Conservation (phyloP, 2,888 invertebrate genomes). For the Falcaria lacertinaria region DNA sequence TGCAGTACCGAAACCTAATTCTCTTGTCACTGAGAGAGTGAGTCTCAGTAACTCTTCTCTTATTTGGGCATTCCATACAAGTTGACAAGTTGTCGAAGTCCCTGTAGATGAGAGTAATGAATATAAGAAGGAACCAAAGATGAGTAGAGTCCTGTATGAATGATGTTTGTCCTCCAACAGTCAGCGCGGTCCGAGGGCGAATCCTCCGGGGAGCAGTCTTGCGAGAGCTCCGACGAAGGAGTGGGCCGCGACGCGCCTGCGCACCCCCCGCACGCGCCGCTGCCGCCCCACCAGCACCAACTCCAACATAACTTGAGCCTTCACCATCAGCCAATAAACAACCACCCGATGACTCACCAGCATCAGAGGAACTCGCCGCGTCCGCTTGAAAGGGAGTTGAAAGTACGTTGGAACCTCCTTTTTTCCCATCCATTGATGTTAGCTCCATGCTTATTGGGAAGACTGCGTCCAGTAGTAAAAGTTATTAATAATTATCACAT, state of each 20-base stretch:
- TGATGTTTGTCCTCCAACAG: conserved; percentile 33
- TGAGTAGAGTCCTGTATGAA: background rate
- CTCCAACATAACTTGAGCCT: conserved; percentile 44
- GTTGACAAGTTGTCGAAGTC: no score
- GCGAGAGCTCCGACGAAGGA: conserved; percentile 73
- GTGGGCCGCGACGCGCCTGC: conserved; percentile 65
- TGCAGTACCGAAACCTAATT: no score
- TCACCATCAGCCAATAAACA: conserved; percentile 42
- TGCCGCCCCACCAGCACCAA: conserved; percentile 34
- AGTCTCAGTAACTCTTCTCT: no score
- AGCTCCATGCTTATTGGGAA: background rate
- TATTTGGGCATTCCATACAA: no score
- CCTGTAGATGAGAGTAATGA: no score
- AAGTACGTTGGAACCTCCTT: conserved; percentile 34
- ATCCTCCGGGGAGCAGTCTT: conserved; percentile 70
- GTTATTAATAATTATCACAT: conserved; percentile 1
- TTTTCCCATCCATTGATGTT: background rate
- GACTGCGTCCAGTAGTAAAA: background rate
- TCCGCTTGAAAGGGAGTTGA: conserved; percentile 61
- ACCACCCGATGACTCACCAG: conserved; percentile 48
- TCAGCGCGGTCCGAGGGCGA: conserved; percentile 72
- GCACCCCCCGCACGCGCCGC: conserved; percentile 25
- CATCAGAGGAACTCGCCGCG: conserved; percentile 63
- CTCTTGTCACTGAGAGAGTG: no score
- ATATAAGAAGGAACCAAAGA: no score